Evolutionary conservation across 2,113 vertebrate genomes (phyloP), one percentile per base, ranked within the genome.

Genomic region (Microcebus griseorufus): DNA sequence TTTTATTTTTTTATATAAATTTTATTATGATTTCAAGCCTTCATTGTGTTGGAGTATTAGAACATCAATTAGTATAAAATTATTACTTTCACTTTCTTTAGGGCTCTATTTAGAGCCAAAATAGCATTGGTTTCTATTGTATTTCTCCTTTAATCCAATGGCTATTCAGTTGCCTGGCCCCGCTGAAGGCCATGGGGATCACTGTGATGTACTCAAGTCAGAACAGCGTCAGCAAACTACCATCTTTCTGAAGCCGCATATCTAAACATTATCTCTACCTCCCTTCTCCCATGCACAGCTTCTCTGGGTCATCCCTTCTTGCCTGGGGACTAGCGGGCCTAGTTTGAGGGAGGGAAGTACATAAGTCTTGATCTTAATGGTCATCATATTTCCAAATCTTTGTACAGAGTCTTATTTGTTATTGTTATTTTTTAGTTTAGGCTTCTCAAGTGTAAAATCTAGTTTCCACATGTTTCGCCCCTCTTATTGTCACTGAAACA

Each of bases 291-390:
- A 23, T 14, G 25, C 58, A 72, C 16, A 72, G 6, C 16, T 86
- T 84, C 2, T 25, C 73, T 42, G 27, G 53, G 5, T 65, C 7
- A 17, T 42, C 53, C 11, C 12, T 88, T 72, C 6, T 72, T 18
- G 25, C 13, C 12, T 20, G 2, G 20, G 34, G 10, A 65, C 29
- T 14, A 27, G 25, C 27, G 9, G 60, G 25, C 60, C 23, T 34
- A 8, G 65, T 27, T 11, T 2, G 51, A 67, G 20, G 32, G 0
- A 14, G 5, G 9, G 23, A 12, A 18, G 2, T 37, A 6, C 8
- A 25, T 2, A 72, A 32, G 1, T 2, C 14, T 92, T 34, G 10
- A 32, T 69, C 23, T 91, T 53, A 25, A 4, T 58, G 6, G 55
- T 67, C 42, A 34, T 34, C 32, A 16, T 58, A 27, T 83, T 84